A percentile compares a stretch with the other conserved stretches of the same genome.
These are phyloP conservation scores for Cyanocitta stelleri DNA, from an alignment of 2,113 vertebrate genomes.

Conservation along the genomic window DNA sequence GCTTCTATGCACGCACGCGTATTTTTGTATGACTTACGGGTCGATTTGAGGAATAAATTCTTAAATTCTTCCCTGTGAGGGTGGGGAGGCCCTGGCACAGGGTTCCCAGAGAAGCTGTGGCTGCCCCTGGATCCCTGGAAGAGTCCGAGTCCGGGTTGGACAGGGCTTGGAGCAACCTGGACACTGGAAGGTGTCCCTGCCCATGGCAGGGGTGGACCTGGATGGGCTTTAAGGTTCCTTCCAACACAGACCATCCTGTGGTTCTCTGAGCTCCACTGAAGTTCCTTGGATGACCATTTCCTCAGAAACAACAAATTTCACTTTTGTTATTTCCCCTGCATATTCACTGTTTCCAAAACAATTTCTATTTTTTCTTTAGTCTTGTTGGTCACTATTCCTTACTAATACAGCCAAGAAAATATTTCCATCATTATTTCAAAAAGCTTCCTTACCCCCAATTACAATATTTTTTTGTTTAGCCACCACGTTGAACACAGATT, in stretches of 20 bases:
- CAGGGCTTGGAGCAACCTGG: fast-evolving
- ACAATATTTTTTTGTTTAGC: not conserved
- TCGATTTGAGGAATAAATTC: not conserved
- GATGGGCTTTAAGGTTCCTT: not conserved
- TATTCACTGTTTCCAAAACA: not conserved
- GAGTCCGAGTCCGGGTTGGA: not conserved
- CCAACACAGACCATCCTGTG: not conserved
- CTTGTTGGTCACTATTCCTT: not conserved
- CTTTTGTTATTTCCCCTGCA: not conserved
- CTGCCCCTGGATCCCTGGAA: not conserved
- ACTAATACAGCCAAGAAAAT: not conserved
- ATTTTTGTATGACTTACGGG: fast-evolving
- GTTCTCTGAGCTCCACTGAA: not conserved
- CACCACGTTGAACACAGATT: not conserved
- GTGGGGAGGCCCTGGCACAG: not conserved
- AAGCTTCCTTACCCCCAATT: not conserved
- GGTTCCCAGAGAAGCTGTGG: not conserved
- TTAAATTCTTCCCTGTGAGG: not conserved
- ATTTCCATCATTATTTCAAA: not conserved
- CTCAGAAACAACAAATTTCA: too few species aligned
- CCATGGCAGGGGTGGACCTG: not conserved
- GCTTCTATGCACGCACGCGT: fast-evolving
- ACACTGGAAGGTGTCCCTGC: not conserved
- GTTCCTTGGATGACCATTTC: not conserved
- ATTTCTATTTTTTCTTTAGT: not conserved